Percentiles rank a stretch among this genome's conserved stretches.
phyloP scores from a whole-genome alignment of 2,113 vertebrate species.

The Eurypyga helias region DNA sequence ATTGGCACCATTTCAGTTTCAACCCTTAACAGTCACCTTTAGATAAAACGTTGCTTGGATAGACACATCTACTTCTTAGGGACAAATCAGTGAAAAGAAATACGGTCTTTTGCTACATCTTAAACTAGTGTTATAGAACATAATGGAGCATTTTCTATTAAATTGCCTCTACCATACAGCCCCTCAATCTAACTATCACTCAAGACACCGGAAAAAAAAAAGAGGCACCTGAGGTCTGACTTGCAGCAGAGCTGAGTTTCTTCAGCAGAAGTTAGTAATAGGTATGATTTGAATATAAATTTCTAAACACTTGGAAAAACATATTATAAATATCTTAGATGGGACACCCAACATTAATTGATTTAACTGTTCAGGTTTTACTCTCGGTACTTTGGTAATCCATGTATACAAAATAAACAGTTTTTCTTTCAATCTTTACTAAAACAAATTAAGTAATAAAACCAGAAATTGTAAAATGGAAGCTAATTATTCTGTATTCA shows the following conservation, averaged over 20 bases:
- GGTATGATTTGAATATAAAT: background rate
- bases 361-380: background rate
- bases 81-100: background rate
- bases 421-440: background rate
- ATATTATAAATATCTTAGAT: background rate
- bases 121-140: background rate
- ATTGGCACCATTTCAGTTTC: background rate
- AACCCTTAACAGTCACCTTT: background rate
- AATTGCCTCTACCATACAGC: background rate
- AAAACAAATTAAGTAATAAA: background rate
- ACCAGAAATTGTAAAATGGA: background rate
- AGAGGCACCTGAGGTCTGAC: background rate
- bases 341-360: background rate
- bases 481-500: background rate
- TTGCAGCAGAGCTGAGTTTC: background rate
- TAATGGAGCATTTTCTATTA: background rate
- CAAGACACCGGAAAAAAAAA: background rate
- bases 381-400: background rate
- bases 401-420: background rate
- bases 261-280: background rate
- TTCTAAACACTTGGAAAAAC: background rate
- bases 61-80: background rate
- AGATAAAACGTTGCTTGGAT: background rate
- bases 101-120: background rate
- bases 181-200: background rate